phyloP scores from a whole-genome alignment of 2,888 invertebrate genomes.

The Acheta domesticus region DNA sequence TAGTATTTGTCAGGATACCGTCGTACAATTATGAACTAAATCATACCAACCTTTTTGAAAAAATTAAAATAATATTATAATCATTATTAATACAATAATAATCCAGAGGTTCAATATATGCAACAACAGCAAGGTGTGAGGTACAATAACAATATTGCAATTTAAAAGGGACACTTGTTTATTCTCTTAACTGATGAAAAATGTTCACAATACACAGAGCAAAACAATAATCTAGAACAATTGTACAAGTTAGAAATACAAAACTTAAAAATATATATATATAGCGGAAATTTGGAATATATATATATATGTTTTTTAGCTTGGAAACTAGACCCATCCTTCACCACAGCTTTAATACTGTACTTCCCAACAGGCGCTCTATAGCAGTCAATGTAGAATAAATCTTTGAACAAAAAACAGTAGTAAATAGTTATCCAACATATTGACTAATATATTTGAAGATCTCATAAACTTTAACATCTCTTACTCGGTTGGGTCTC shows the following conservation, averaged over 20 bases:
- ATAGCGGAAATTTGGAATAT: neutral
- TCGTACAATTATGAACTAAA: too few species aligned
- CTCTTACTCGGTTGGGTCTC: neutral
- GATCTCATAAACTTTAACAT: neutral
- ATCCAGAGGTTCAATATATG: too few species aligned
- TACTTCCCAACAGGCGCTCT: neutral
- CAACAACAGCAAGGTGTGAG: too few species aligned
- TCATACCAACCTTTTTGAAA: too few species aligned
- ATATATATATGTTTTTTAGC: neutral
- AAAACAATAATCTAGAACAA: neutral
- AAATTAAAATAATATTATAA: too few species aligned
- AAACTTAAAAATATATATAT: neutral
- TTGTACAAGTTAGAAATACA: slow-evolving; percentile 4
- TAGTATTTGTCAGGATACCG: too few species aligned
- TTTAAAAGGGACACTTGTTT: slow-evolving; percentile 1
- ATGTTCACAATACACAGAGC: neutral
- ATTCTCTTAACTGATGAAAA: slow-evolving; percentile 18
- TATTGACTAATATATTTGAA: neutral
- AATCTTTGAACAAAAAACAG: slow-evolving; percentile 18
- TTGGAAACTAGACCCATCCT: neutral
- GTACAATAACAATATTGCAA: too few species aligned
- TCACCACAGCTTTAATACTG: slow-evolving; percentile 6
- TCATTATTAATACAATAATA: too few species aligned
- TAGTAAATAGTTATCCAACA: neutral
- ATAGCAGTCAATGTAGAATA: slow-evolving; percentile 1